A percentile compares a stretch with the other conserved stretches of the same genome.
Evolutionary conservation across 2,888 invertebrate genomes (phyloP).

Genomic region (Gymnoscelis rufifasciata): DNA sequence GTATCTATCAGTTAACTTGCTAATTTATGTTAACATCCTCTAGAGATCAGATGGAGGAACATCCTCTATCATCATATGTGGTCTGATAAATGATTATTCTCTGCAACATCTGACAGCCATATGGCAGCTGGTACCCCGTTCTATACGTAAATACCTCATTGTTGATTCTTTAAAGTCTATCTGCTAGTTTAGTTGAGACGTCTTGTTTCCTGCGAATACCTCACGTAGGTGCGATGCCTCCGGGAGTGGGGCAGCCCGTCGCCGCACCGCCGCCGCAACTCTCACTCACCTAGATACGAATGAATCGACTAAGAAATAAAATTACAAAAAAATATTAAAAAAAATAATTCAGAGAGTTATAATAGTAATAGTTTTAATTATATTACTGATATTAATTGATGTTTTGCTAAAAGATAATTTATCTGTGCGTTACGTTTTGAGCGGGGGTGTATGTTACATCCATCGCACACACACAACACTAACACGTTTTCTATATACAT

Average conservation of each 20-base stretch:
- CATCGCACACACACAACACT: constrained; percentile 32
- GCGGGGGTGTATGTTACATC: constrained; percentile 42
- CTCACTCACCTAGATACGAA: constrained; percentile 61
- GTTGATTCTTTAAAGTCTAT: constrained; percentile 20
- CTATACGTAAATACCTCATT: constrained; percentile 12
- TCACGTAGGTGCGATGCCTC: too few species aligned
- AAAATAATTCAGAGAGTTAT: constrained; percentile 62
- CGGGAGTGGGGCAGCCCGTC: constrained; percentile 39
- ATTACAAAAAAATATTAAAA: constrained; percentile 37
- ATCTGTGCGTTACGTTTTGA: constrained; percentile 67
- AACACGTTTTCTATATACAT: constrained; percentile 21
- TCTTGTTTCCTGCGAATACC: constrained; percentile 8
- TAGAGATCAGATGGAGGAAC: too few species aligned
- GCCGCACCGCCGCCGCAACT: constrained; percentile 46
- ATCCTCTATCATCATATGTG: too few species aligned
- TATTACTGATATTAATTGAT: constrained; percentile 77
- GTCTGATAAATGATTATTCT: too few species aligned
- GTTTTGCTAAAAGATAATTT: constrained; percentile 77
- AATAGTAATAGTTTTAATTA: constrained; percentile 77
- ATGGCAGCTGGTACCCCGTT: background rate
- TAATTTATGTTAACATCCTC: too few species aligned
- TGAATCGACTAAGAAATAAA: constrained; percentile 60
- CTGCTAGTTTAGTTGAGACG: constrained; percentile 4
- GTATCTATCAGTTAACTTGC: too few species aligned
- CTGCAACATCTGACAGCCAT: background rate